These are phyloP conservation scores for Atta texana DNA, from an alignment of 1,140 invertebrate species.

Conservation along the genomic window DNA sequence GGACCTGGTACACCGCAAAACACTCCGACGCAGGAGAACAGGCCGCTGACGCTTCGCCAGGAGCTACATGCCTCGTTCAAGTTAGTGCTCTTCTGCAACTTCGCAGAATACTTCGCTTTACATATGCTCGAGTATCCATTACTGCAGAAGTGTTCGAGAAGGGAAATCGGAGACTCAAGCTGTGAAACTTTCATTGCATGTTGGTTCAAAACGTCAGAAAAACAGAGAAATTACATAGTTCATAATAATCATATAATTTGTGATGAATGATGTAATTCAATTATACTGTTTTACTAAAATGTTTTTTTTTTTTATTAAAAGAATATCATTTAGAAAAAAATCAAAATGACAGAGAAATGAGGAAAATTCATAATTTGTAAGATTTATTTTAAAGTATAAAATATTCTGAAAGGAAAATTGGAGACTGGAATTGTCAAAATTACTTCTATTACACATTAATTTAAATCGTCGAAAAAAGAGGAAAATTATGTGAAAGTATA, in stretches of 20 bases:
- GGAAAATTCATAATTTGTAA: no score
- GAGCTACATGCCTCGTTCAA: slow-evolving; percentile 89
- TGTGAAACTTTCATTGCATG: neutral
- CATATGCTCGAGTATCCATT: slow-evolving; percentile 26
- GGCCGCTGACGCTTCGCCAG: slow-evolving; percentile 90
- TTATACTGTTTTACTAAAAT: neutral
- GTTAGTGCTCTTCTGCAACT: slow-evolving; percentile 82
- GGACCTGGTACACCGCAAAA: slow-evolving; percentile 88
- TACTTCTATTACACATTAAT: neutral
- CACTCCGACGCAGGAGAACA: slow-evolving; percentile 93
- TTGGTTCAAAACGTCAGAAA: neutral
- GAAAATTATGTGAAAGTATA: neutral
- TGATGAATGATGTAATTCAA: neutral
- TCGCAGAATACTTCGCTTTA: neutral
- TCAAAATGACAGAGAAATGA: no score
- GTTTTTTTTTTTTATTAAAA: neutral
- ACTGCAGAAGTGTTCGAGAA: slow-evolving; percentile 1
- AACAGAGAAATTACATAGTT: neutral
- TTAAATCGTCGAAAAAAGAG: neutral
- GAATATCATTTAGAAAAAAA: neutral
- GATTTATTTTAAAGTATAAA: neutral
- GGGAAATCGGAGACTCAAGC: neutral
- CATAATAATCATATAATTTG: neutral
- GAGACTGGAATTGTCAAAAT: neutral
- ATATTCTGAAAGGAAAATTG: neutral